A percentile compares a stretch with the other conserved stretches of the same genome.
These are phyloP conservation scores for Stramonita haemastoma DNA, from an alignment of 2,888 invertebrate genomes.

Conservation along the genomic window DNA sequence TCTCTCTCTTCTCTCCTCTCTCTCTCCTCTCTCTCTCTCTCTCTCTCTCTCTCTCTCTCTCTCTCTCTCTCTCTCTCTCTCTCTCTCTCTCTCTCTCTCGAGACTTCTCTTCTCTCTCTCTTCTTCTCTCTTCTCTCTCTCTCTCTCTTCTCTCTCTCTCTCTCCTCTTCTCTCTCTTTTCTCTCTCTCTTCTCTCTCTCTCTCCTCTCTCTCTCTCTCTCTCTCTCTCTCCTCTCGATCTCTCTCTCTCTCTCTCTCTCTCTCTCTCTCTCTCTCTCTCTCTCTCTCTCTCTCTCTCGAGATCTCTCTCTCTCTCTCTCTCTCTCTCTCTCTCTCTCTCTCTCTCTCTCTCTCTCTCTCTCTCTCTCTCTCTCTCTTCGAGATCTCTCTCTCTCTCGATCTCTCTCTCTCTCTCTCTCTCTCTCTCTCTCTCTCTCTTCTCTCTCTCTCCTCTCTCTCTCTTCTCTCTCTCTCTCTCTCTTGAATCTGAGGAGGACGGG, in stretches of 20 bases:
- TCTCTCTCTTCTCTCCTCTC: neutral
- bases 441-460: constrained; percentile 2
- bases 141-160: neutral
- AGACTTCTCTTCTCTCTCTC: no score
- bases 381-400: no score
- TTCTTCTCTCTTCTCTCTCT: neutral
- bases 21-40: neutral
- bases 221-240: constrained; percentile 8
- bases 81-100: neutral
- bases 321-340: constrained; percentile 15
- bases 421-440: neutral
- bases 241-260: neutral
- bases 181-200: no score
- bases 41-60: constrained; percentile 14
- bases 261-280: neutral
- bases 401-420: neutral
- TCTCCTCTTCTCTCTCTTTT: neutral
- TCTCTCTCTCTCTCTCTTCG: neutral
- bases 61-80: neutral
- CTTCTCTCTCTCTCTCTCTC: neutral
- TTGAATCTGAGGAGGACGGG: no score
- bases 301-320: neutral
- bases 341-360: neutral
- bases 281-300: neutral
- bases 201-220: neutral